Percentiles rank a stretch among this genome's conserved stretches.
Conservation (phyloP, 2,888 invertebrate genomes). For the Didymodactylos carnosus region DNA sequence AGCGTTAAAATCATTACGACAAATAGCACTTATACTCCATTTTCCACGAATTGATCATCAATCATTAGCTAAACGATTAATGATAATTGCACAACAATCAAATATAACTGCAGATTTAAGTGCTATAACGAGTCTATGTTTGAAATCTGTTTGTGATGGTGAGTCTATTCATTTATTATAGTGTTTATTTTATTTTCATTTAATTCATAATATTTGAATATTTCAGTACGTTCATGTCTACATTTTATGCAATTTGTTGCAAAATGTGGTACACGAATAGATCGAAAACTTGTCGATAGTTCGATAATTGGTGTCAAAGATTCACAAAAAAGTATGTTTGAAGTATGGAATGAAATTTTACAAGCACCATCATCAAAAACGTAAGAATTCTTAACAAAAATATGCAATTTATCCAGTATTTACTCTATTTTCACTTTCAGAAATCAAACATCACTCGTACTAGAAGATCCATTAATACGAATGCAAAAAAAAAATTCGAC, state of each 20-base stretch:
- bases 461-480: not conserved
- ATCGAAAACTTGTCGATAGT: not conserved
- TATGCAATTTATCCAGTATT: not conserved
- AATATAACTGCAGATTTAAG: not conserved
- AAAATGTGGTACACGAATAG: not conserved
- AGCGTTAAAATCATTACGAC: conserved; percentile 57
- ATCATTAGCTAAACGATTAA: conserved; percentile 44
- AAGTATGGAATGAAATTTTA: not conserved
- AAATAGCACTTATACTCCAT: conserved; percentile 53
- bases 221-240: not conserved
- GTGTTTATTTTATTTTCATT: too few relatives aligned
- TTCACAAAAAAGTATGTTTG: not conserved
- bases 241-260: not conserved
- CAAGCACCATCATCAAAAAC: not conserved
- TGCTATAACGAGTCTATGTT: not conserved
- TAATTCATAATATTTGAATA: too few relatives aligned
- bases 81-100: conserved; percentile 28
- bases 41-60: conserved; percentile 35
- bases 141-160: not conserved
- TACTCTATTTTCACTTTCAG: not conserved
- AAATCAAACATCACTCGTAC: not conserved
- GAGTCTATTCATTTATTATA: too few relatives aligned
- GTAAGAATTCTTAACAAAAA: not conserved
- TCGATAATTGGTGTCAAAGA: not conserved
- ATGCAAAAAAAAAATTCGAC: too few relatives aligned